A percentile compares a stretch with the other conserved stretches of the same genome.
Conservation (phyloP, 1,140 invertebrate species). For the Papilio glaucus region DNA sequence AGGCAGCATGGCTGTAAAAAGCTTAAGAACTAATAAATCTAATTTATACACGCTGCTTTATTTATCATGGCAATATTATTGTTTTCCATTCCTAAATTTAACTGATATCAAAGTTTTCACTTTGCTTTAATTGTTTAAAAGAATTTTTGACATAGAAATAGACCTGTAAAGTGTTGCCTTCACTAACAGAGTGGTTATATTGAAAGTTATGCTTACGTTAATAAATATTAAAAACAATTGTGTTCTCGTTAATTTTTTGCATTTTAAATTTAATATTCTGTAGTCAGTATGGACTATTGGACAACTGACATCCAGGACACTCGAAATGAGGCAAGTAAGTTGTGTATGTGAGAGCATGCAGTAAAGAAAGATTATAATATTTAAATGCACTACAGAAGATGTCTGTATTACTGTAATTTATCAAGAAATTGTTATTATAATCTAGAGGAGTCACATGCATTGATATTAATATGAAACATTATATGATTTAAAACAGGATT, state of each 20-base stretch:
- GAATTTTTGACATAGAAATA: no score
- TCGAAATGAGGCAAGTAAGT: constrained; percentile 21
- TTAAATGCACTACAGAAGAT: not conserved
- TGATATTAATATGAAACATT: not conserved
- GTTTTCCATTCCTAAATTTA: not conserved
- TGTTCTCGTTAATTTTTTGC: not conserved
- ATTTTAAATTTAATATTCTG: constrained; percentile 9
- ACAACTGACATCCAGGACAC: constrained; percentile 26
- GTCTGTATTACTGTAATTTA: not conserved
- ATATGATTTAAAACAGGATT: constrained; percentile 88
- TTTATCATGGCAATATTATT: not conserved
- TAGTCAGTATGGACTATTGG: constrained; percentile 1
- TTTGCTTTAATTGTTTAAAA: no score
- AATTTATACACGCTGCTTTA: no score
- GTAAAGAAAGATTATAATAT: not conserved
- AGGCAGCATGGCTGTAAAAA: not conserved
- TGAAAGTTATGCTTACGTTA: no score
- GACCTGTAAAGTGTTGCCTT: no score
- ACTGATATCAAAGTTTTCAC: not conserved
- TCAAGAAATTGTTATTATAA: not conserved
- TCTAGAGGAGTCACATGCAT: not conserved
- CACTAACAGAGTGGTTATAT: no score
- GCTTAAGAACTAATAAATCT: constrained; percentile 10
- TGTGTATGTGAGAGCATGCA: constrained; percentile 1
- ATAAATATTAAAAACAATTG: no score